Percentiles rank a stretch among this genome's conserved stretches.
These are phyloP conservation scores for Eriocheir sinensis DNA, from an alignment of 1,140 invertebrate species.

Conservation along the genomic window DNA sequence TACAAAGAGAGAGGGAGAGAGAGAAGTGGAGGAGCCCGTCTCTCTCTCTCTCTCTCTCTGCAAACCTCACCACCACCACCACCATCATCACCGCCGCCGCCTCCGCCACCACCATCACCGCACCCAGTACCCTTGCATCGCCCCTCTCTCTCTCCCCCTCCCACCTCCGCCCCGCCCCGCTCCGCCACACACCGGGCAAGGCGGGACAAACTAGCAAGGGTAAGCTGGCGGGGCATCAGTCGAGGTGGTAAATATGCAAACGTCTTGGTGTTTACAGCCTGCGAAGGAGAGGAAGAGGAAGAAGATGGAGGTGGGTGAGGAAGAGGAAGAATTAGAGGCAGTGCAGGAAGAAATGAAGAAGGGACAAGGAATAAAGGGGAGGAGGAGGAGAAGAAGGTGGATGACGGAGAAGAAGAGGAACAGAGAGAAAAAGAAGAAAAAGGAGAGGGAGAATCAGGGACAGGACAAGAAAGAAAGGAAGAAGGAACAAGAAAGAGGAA, in stretches of 20 bases:
- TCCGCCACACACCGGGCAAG: background rate
- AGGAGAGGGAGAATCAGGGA: too few relatives aligned
- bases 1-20: slow-evolving; percentile 23
- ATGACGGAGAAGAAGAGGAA: background rate
- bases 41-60: too few relatives aligned
- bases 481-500: too few relatives aligned
- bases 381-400: background rate
- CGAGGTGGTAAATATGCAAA: background rate
- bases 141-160: background rate
- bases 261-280: background rate
- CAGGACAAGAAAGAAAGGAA: too few relatives aligned
- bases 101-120: background rate
- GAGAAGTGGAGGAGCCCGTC: background rate
- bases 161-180: background rate
- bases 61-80: too few relatives aligned
- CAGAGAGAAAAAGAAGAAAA: too few relatives aligned
- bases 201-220: background rate
- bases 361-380: background rate
- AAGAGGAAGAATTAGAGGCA: too few relatives aligned
- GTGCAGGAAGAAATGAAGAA: background rate
- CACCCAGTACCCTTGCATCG: background rate
- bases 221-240: background rate
- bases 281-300: background rate
- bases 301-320: background rate
- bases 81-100: too few relatives aligned